Evolutionary conservation across 2,113 vertebrate species (phyloP), one percentile per base, ranked within the genome.

Genomic region (Sorex fumeus): DNA sequence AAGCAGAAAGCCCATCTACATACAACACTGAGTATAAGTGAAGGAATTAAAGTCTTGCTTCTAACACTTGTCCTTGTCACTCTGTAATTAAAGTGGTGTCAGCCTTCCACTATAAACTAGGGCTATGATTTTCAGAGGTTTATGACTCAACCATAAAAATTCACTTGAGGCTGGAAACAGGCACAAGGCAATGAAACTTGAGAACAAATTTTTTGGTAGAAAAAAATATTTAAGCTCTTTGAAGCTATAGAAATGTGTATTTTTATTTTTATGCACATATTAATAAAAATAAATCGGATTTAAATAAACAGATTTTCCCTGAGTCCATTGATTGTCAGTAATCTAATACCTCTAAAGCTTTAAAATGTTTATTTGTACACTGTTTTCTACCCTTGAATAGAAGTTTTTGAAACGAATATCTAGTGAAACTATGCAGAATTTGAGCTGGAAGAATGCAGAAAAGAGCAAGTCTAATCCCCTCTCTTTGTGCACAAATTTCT

Each of bases 121-220:
- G 15, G 87, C 64, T 85, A 86, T 92, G 91, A 95, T 96, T 97
- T 97, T 96, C 83, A 96, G 95, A 91, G 82, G 84, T 96, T 97
- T 97, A 94, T 91, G 7, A 96, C 85, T 93, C 84, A 95, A 95
- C 34, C 32, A 71, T 95, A 96, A 97, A 96, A 95, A 97, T 94
- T 97, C 91, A 93, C 93, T 97, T 88, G 66, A 92, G 75, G 50
- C 77, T 94, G 92, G 88, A 96, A 97, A 96, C 75, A 90, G 79
- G 92, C 91, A 96, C 36, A 88, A 95, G 92, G 71, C 96, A 91
- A 88, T 95, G 94, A 93, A 96, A 97, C 92, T 72, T n/a, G 90
- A 95, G 91, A 97, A 71, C 25, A 91, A 28, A 21, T 66, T 69
- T 57, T 96, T 95, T 95, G 94, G 81, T 83, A 94, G 69, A 95